Percentiles rank a stretch among this genome's conserved stretches.
Evolutionary conservation across 2,113 vertebrate genomes (phyloP).

Genomic region (Gymnocephalus cernua): DNA sequence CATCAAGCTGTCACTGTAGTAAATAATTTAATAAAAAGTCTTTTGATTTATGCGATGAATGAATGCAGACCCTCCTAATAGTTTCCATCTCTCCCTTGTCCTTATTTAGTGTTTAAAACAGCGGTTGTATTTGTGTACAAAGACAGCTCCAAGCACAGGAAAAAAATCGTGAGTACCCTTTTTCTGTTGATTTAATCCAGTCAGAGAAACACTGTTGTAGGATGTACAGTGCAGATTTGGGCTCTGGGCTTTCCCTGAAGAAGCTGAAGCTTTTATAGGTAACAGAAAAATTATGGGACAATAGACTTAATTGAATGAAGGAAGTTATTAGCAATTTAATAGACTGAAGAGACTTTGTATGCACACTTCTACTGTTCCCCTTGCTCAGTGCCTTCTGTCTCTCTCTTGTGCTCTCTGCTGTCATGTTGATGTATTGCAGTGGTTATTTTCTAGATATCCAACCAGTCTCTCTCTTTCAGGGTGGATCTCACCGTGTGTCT

Average conservation of each 20-base stretch:
- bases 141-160: slow-evolving; percentile 95
- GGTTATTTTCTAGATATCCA: not conserved
- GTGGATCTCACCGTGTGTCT: slow-evolving; percentile 89
- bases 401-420: slow-evolving; percentile 64
- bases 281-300: not conserved
- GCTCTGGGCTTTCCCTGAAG: not conserved
- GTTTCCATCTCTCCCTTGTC: slow-evolving; percentile 6
- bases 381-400: not conserved
- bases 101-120: slow-evolving; percentile 93
- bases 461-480: slow-evolving; percentile 79
- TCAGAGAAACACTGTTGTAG: slow-evolving; percentile 14
- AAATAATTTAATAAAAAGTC: not conserved
- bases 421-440: slow-evolving; percentile 35
- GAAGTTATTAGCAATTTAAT: not conserved
- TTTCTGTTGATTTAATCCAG: slow-evolving; percentile 8
- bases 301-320: slow-evolving; percentile 14
- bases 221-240: not conserved
- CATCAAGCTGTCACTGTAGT: slow-evolving; percentile 7
- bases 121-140: slow-evolving; percentile 97
- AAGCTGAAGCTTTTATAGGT: slow-evolving; percentile 5
- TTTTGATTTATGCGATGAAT: slow-evolving; percentile 20
- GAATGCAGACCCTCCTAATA: slow-evolving; percentile 49
- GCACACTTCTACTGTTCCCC: not conserved
- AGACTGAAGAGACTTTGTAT: slow-evolving; percentile 1
- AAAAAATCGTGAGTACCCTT: slow-evolving; percentile 90